Conservation (phyloP, 64 coral and sea anemone species). For the Orbicella faveolata region DNA sequence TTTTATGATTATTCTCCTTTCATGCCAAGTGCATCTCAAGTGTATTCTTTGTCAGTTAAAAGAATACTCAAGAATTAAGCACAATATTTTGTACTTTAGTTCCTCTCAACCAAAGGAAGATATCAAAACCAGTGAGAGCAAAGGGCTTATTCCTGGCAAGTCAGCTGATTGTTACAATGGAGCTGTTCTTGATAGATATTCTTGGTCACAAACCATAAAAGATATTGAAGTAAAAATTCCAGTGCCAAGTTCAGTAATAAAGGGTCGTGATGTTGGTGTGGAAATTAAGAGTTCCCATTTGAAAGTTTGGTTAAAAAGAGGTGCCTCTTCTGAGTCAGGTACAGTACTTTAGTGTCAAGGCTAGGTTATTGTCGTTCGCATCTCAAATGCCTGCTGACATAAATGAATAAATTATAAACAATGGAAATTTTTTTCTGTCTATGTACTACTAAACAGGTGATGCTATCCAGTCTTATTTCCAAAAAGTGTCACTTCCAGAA, state of each 20-base stretch:
- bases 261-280: conserved; percentile 90
- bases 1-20: background rate
- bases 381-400: too few relatives aligned
- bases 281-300: conserved; percentile 80
- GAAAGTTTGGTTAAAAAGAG: conserved; percentile 86
- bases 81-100: background rate
- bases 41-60: background rate
- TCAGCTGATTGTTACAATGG: conserved; percentile 96
- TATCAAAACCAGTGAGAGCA: conserved; percentile 1
- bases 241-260: conserved; percentile 65
- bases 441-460: too few relatives aligned
- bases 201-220: conserved; percentile 90
- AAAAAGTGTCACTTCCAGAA: too few relatives aligned
- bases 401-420: too few relatives aligned
- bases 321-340: conserved; percentile 57
- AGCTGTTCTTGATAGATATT: conserved; percentile 83
- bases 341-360: background rate
- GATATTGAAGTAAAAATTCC: conserved; percentile 92
- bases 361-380: too few relatives aligned
- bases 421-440: background rate
- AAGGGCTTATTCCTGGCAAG: conserved; percentile 70
- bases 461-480: background rate
- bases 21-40: too few relatives aligned
- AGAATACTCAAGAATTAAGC: background rate
- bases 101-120: background rate